These are phyloP conservation scores for Trachelus iudaicus DNA, from an alignment of 2,888 invertebrate species.

Conservation along the genomic window DNA sequence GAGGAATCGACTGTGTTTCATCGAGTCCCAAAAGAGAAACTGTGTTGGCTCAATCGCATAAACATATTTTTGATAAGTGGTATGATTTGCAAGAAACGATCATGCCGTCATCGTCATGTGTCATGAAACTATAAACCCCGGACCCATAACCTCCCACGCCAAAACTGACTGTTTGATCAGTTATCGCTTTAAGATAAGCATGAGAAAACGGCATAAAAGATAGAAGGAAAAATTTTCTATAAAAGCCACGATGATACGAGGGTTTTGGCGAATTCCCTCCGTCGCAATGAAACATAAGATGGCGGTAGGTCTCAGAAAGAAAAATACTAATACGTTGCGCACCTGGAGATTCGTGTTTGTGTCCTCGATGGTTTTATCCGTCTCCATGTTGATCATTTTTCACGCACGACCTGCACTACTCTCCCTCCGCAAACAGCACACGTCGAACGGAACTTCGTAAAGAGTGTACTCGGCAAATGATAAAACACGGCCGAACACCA, in stretches of 20 bases:
- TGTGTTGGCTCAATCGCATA: conserved; percentile 23
- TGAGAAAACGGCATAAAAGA: neutral
- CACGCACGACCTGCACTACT: conserved; percentile 22
- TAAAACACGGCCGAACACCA: conserved; percentile 15
- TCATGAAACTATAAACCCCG: conserved; percentile 10
- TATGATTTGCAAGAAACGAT: conserved; percentile 9
- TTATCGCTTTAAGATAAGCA: neutral
- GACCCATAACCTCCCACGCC: conserved; percentile 24
- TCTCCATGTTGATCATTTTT: conserved; percentile 88
- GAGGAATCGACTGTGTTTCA: neutral
- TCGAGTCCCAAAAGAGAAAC: conserved; percentile 6
- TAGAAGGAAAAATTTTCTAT: neutral
- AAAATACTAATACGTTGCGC: conserved; percentile 47
- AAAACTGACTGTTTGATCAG: neutral
- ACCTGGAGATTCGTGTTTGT: conserved; percentile 77
- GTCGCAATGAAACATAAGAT: conserved; percentile 46
- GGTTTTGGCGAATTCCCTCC: conserved; percentile 16
- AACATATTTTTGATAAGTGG: conserved; percentile 21
- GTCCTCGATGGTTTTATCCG: conserved; percentile 90
- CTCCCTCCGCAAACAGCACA: conserved; percentile 2
- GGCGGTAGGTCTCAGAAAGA: conserved; percentile 44
- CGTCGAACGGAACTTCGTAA: neutral
- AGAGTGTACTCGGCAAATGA: conserved; percentile 9
- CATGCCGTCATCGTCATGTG: conserved; percentile 21
- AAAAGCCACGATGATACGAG: neutral